Evolutionary conservation across 2,888 invertebrate species (phyloP), one percentile per base, ranked within the genome.

Genomic region (Blomia tropicalis): DNA sequence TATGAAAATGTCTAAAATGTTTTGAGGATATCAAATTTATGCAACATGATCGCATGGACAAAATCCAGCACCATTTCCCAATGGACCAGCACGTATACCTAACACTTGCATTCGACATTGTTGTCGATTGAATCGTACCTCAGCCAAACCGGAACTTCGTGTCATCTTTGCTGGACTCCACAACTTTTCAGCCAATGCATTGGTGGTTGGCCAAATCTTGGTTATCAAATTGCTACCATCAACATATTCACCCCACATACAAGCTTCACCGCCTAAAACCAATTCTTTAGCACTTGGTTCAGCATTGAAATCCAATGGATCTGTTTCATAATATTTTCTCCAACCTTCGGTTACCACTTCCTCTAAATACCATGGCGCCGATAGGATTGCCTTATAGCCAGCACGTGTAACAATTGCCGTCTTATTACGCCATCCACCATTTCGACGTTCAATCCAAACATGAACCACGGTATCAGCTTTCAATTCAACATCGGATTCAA

Each of bases 321-420:
- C 41, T n/a, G 14, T n/a, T n/a, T 41, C 41, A n/a, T 41, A 17
- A 41, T 41, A 41, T 14, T 41, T 41, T n/a, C n/a, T n/a, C 41
- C 41, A 41, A 41, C n/a, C 41, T 41, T 41, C 41, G 41, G 14
- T 41, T 41, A 17, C 41, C 41, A 41, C n/a, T 41, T 41, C n/a
- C 41, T 41, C 14, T 17, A 41, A 41, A n/a, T 41, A 91, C 90
- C 91, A 93, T 61, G 85, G 84, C 0, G 85, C 77, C 0, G 91
- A 91, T 58, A 86, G 77, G 41, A 93, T 73, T 0, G 74, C 68
- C 29, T 63, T 63, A 71, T 82, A 80, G 0, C 84, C 84, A 3
- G 77, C 73, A 30, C 70, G 68, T 1, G 85, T 81, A 4, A 84
- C 78, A 77, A 80, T 66, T 67, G 4, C 27, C 81, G 0, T 89